Conservation (phyloP, 2,888 invertebrate species). For the Drosophila infuscata region DNA sequence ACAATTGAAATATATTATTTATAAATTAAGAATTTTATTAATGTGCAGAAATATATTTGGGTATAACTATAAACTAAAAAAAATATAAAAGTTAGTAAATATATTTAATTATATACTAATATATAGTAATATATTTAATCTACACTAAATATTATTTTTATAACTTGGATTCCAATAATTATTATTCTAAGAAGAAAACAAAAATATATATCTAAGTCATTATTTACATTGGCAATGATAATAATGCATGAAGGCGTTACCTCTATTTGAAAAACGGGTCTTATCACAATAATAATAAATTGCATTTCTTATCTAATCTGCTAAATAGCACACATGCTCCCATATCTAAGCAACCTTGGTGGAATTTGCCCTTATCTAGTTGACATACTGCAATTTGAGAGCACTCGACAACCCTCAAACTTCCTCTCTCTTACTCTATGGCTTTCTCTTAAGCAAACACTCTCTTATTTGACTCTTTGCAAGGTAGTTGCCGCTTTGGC, state of each 20-base stretch:
- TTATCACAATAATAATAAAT: neutral
- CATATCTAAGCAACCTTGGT: constrained; percentile 47
- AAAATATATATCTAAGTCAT: too few species aligned
- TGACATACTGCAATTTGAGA: neutral
- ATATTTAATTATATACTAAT: neutral
- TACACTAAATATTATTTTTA: neutral
- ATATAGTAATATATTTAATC: neutral
- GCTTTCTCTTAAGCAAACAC: constrained; percentile 30
- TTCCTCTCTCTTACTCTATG: neutral
- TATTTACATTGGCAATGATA: neutral
- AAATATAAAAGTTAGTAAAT: neutral
- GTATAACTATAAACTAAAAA: neutral
- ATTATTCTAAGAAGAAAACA: neutral
- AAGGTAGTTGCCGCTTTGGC: constrained; percentile 6
- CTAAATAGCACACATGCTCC: constrained; percentile 4
- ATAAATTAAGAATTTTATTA: neutral
- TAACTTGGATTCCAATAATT: neutral
- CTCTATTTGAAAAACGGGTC: neutral
- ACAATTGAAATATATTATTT: neutral
- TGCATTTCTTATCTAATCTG: constrained; percentile 36
- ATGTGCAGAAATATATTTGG: too few species aligned
- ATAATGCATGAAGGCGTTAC: neutral
- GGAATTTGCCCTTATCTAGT: constrained; percentile 18
- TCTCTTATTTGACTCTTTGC: constrained; percentile 28
- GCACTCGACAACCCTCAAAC: constrained; percentile 39